A percentile compares a stretch with the other conserved stretches of the same genome.
These are phyloP conservation scores for Strix occidentalis DNA, from an alignment of 2,797 vertebrate species.

Conservation along the genomic window DNA sequence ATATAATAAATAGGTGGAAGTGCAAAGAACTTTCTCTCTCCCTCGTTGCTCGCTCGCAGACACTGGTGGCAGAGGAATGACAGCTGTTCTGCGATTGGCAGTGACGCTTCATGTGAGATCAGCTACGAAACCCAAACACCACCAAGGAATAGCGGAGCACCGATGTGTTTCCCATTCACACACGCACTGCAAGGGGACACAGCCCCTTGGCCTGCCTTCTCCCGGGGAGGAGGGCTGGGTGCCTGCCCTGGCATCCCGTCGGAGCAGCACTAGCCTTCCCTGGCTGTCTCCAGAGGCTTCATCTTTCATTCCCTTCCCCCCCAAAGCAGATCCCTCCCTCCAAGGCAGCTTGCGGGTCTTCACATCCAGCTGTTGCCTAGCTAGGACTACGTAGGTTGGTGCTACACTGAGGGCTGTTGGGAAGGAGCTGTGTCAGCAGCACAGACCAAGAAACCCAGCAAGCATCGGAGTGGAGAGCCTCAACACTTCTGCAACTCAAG, in stretches of 20 bases:
- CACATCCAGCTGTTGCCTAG: not conserved
- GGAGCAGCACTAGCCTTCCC: not conserved
- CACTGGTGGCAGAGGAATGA: not conserved
- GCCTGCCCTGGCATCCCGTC: not conserved
- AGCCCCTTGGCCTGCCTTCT: not conserved
- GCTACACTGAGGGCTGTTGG: not conserved
- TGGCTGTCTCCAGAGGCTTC: not conserved
- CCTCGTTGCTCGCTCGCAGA: not conserved
- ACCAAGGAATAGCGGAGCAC: fast-evolving
- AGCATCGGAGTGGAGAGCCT: not conserved
- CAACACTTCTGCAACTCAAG: not conserved
- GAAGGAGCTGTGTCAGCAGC: not conserved
- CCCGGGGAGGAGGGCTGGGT: fast-evolving
- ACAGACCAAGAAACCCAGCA: not conserved
- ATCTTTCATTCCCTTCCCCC: not conserved
- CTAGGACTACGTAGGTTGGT: fast-evolving
- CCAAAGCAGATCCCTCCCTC: not conserved
- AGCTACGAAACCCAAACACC: not conserved
- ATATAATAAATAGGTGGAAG: not conserved
- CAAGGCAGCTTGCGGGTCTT: not conserved
- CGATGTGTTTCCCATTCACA: fast-evolving
- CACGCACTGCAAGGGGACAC: fast-evolving
- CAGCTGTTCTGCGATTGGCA: not conserved
- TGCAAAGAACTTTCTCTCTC: not conserved
- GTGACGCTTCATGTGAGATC: not conserved